phyloP scores from a whole-genome alignment of 53 echinoderm and acorn worm genomes.

The Stichopus horrens region DNA sequence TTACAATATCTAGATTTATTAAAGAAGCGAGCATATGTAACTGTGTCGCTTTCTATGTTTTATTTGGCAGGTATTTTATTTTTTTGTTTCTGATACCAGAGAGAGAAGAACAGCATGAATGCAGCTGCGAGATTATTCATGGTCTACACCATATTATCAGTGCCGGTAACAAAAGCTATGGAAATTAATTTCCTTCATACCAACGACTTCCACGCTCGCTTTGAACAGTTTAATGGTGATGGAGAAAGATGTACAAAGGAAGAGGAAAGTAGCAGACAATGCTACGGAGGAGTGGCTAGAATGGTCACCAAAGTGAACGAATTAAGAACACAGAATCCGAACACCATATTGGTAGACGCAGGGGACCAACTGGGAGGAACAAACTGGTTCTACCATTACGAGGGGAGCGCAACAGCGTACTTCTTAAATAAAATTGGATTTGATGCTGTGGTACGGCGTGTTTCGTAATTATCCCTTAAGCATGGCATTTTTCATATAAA shows the following conservation, averaged over 20 bases:
- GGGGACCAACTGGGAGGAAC: conserved; percentile 81
- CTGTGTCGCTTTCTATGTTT: no score
- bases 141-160: no score
- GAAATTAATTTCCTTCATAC: conserved; percentile 52
- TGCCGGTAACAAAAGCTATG: no score
- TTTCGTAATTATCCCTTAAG: neutral
- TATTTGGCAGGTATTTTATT: no score
- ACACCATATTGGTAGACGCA: conserved; percentile 67
- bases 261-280: conserved; percentile 39
- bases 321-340: conserved; percentile 56
- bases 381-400: conserved; percentile 81
- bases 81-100: no score
- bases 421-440: conserved; percentile 75
- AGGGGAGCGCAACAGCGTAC: conserved; percentile 68
- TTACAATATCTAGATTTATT: no score
- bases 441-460: conserved; percentile 70
- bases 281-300: conserved; percentile 80
- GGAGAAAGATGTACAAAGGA: conserved; percentile 50
- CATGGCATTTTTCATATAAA: no score
- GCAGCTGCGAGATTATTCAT: no score
- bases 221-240: conserved; percentile 44
- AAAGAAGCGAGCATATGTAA: no score
- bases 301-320: conserved; percentile 58
- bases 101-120: no score
- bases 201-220: conserved; percentile 67